These are phyloP conservation scores for Nansenia antarctica DNA, from an alignment of 2,113 vertebrate genomes.

Conservation along the genomic window DNA sequence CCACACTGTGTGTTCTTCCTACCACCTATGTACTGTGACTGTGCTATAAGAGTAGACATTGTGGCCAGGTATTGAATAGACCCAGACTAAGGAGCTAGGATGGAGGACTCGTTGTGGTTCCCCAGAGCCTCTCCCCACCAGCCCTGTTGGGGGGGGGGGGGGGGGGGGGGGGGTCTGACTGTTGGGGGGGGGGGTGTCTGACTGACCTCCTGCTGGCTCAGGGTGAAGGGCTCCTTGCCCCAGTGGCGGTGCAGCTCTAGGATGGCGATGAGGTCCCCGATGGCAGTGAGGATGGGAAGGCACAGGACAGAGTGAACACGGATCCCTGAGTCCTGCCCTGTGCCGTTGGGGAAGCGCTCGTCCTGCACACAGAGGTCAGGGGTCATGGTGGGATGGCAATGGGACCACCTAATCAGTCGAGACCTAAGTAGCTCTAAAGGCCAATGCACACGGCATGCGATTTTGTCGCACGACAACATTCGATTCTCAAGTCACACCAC, in stretches of 20 bases:
- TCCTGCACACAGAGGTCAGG: conserved; percentile 77
- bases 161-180: neutral
- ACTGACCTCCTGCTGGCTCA: conserved; percentile 93
- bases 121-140: no score
- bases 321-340: conserved; percentile 92
- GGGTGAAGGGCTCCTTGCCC: conserved; percentile 92
- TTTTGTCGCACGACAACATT: no score
- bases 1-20: no score
- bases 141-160: neutral
- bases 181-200: neutral
- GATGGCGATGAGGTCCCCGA: conserved; percentile 94
- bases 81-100: no score
- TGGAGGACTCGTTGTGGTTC: no score
- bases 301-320: conserved; percentile 95
- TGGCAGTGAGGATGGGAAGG: conserved; percentile 94
- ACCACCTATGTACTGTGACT: no score
- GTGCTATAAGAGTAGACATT: no score
- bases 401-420: no score
- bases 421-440: no score
- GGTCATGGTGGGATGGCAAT: neutral
- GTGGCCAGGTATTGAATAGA: no score
- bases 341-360: conserved; percentile 94
- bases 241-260: conserved; percentile 92
- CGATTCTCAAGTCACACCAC: no score
- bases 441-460: no score